Conservation (phyloP, 2,113 vertebrate species). For the Boulengeromyrus knoepffleri region DNA sequence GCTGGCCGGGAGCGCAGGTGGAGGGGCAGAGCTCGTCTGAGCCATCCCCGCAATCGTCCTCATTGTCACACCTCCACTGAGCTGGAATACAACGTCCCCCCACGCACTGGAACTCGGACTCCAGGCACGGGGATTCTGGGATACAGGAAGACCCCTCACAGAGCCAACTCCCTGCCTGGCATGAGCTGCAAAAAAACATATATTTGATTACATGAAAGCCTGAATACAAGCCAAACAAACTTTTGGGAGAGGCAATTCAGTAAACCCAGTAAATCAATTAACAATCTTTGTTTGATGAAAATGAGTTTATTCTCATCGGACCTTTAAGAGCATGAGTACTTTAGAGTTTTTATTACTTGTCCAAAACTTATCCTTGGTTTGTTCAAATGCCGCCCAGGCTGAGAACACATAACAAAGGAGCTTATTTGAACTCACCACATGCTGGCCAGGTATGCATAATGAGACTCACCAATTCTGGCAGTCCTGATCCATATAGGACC, state of each 20-base stretch:
- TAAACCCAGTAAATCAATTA: background rate
- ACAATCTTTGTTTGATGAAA: background rate
- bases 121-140: constrained; percentile 44
- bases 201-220: background rate
- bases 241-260: background rate
- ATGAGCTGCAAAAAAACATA: constrained; percentile 59
- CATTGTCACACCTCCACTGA: constrained; percentile 80
- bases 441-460: background rate
- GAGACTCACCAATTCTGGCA: constrained; percentile 79
- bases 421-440: background rate
- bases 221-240: background rate
- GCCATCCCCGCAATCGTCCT: constrained; percentile 81
- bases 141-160: constrained; percentile 57
- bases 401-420: background rate
- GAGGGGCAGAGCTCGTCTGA: constrained; percentile 73
- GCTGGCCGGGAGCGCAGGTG: constrained; percentile 57
- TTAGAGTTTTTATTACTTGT: background rate
- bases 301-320: background rate
- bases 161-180: constrained; percentile 62
- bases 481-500: constrained; percentile 54
- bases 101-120: constrained; percentile 64
- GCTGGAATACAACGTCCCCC: constrained; percentile 68
- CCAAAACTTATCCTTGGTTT: background rate
- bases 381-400: background rate
- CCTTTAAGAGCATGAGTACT: background rate